phyloP scores from a whole-genome alignment of 1,140 invertebrate species.

The Argopecten irradians region DNA sequence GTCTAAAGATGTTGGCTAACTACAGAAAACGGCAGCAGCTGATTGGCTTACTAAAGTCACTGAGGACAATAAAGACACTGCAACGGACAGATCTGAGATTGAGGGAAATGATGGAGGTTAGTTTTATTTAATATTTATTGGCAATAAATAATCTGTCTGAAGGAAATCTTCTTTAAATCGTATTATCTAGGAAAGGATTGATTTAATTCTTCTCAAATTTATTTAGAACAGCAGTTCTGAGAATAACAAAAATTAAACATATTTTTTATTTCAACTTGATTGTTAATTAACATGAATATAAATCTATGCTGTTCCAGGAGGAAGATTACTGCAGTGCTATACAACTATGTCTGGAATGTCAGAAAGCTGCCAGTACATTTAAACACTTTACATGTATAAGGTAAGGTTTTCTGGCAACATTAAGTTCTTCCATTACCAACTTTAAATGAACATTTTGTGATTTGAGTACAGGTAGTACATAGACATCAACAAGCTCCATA shows the following conservation, averaged over 20 bases:
- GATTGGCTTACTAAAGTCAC: constrained; percentile 85
- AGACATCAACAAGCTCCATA: too few relatives aligned
- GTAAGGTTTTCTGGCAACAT: constrained; percentile 44
- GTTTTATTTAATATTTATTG: background rate
- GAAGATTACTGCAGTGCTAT: constrained; percentile 94
- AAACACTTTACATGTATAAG: constrained; percentile 76
- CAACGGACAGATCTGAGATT: constrained; percentile 90
- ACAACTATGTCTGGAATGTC: constrained; percentile 90
- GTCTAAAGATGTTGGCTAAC: constrained; percentile 91
- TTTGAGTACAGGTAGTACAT: too few relatives aligned
- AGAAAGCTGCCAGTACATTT: constrained; percentile 83
- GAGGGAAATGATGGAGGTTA: constrained; percentile 84
- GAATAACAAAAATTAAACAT: background rate
- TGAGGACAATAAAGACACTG: constrained; percentile 90
- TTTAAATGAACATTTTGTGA: too few relatives aligned
- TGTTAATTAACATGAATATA: background rate
- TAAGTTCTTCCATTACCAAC: background rate
- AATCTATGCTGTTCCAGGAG: constrained; percentile 76
- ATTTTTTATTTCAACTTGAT: too few relatives aligned
- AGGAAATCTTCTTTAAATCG: too few relatives aligned
- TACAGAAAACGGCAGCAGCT: constrained; percentile 90
- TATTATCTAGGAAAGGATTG: too few relatives aligned
- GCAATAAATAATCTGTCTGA: background rate
- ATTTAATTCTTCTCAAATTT: too few relatives aligned
- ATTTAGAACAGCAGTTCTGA: background rate